phyloP scores from a whole-genome alignment of 2,888 invertebrate genomes.

The Hypomecis atomaria region DNA sequence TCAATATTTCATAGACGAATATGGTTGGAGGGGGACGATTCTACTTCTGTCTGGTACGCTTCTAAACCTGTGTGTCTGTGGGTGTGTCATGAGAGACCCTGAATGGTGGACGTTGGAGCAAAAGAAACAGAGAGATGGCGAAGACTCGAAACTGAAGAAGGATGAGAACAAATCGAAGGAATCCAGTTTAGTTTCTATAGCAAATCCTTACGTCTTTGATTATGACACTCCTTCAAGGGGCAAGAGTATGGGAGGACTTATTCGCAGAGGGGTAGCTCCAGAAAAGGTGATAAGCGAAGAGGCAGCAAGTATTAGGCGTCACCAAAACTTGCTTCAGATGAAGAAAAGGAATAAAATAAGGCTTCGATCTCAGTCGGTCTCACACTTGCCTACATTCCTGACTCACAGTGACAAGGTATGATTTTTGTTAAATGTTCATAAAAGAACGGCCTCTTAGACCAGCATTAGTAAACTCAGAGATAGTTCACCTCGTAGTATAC shows the following conservation, averaged over 20 bases:
- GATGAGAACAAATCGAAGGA: slow-evolving; percentile 71
- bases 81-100: slow-evolving; percentile 94
- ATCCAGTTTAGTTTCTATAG: slow-evolving; percentile 80
- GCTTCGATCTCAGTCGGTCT: slow-evolving; percentile 84
- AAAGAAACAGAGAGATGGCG: slow-evolving; percentile 71
- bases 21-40: slow-evolving; percentile 94
- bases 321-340: slow-evolving; percentile 55
- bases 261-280: slow-evolving; percentile 62
- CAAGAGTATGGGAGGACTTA: slow-evolving; percentile 67
- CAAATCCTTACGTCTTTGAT: slow-evolving; percentile 74
- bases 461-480: neutral
- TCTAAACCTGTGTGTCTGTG: slow-evolving; percentile 93
- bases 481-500: no score
- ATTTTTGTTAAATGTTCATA: no score
- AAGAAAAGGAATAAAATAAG: slow-evolving; percentile 54
- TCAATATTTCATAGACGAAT: slow-evolving; percentile 90
- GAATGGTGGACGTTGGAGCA: slow-evolving; percentile 91
- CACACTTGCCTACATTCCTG: slow-evolving; percentile 90
- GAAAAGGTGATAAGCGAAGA: slow-evolving; percentile 70
- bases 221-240: slow-evolving; percentile 64
- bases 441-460: neutral
- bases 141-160: slow-evolving; percentile 59
- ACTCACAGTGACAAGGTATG: slow-evolving; percentile 87
- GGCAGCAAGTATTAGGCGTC: slow-evolving; percentile 61
- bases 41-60: slow-evolving; percentile 93